phyloP scores from a whole-genome alignment of 1,140 invertebrate genomes.

The Leguminivora glycinivorella region DNA sequence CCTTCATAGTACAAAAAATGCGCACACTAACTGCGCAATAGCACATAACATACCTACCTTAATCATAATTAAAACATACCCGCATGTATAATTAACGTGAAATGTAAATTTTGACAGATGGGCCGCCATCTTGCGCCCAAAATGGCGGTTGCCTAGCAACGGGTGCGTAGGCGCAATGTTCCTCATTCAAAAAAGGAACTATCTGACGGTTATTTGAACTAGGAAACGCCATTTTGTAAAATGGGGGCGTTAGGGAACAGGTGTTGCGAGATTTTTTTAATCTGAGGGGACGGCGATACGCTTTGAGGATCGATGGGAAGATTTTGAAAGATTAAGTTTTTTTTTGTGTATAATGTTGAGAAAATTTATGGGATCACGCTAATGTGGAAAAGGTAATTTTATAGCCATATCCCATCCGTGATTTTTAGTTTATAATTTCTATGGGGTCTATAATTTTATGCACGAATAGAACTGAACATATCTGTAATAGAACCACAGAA shows the following conservation, averaged over 20 bases:
- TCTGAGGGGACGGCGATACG: conserved; percentile 48
- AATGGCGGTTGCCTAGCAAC: conserved; percentile 58
- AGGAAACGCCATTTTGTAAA: neutral
- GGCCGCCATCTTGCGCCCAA: conserved; percentile 52
- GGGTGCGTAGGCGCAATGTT: conserved; percentile 60
- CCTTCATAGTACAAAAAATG: no score
- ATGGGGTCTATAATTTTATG: neutral
- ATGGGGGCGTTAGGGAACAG: conserved; percentile 41
- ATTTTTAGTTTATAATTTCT: neutral
- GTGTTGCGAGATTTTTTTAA: conserved; percentile 58
- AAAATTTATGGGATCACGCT: conserved; percentile 1
- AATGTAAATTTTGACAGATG: conserved; percentile 72
- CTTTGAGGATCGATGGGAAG: conserved; percentile 52
- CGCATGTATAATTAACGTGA: conserved; percentile 39
- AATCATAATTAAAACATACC: conserved; percentile 20
- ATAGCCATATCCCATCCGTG: neutral
- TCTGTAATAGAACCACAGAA: no score
- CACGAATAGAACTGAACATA: no score
- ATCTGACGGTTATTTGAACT: neutral
- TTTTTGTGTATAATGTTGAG: conserved; percentile 13
- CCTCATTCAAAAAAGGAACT: neutral
- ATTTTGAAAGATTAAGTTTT: conserved; percentile 37
- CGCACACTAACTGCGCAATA: no score
- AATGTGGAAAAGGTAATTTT: conserved; percentile 4
- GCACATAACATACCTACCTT: neutral